Conservation (phyloP, 1,140 invertebrate species). For the Tribolium madens region DNA sequence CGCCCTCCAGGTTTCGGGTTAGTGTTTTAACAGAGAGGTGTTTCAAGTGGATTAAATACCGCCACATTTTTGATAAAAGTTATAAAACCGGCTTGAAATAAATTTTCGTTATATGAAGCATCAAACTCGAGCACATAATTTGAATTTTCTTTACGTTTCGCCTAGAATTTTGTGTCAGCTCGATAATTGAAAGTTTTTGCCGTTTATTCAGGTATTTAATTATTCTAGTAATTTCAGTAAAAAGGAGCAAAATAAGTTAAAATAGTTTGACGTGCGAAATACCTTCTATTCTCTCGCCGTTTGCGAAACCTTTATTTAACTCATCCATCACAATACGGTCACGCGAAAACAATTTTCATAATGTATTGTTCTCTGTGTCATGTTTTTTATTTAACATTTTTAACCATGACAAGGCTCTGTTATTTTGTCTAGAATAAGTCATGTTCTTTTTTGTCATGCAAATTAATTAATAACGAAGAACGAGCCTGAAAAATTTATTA, state of each 20-base stretch:
- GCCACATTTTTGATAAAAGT: too few species aligned
- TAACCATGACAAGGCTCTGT: constrained; percentile 16
- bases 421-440: constrained; percentile 20
- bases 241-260: not conserved
- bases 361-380: constrained; percentile 19
- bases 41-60: too few species aligned
- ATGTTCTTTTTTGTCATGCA: constrained; percentile 18
- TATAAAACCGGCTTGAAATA: not conserved
- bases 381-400: constrained; percentile 34
- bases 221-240: too few species aligned
- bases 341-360: constrained; percentile 42
- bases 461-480: constrained; percentile 24
- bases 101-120: not conserved
- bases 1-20: not conserved
- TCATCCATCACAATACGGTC: constrained; percentile 42
- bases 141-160: too few species aligned
- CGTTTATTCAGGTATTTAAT: too few species aligned
- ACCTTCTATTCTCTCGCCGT: constrained; percentile 14
- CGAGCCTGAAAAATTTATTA: constrained; percentile 24
- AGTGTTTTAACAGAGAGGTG: not conserved
- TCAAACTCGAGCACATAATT: too few species aligned
- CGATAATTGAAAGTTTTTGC: too few species aligned
- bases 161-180: too few species aligned
- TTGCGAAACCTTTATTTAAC: constrained; percentile 18
- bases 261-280: constrained; percentile 14